Base-by-base conservation (phyloP, 2,888 invertebrate species). In the Ypsolopha sequella region DNA sequence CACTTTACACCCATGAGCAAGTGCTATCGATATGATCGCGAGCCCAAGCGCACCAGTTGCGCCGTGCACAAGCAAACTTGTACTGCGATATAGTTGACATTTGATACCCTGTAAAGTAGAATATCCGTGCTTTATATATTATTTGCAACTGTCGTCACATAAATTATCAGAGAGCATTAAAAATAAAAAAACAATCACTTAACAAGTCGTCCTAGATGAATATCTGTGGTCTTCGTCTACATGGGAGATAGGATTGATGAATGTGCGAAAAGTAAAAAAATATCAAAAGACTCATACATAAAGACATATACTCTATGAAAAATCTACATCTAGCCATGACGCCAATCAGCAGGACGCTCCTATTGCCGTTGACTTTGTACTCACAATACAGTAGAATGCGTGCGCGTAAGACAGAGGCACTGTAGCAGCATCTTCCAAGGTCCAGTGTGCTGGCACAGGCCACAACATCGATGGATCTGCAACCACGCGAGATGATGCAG, bases 331-430 rank as follows among this genome's bases (percentile, higher is more conserved):
- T 4, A 24, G 24, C 24, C 24, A 3, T 2, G 24, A 24, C 24
- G 24, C 4, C 4, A 24, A 24, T 24, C 24, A 4, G 24, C 2
- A 2, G 24, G 24, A 24, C 24, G 24, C 24, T 24, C 24, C 4
- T 24, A 24, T 24, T 24, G 4, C 24, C 24, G 4, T 24, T 4
- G 24, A 24, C 2, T 24, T 24, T 24, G n/a, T 24, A 24, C 66
- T 66, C 54, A 78, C 76, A 24, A 76, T 59, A 43, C 70, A 68
- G 54, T 76, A 76, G 50, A 70, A 85, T 0, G 88, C 88, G 0
- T 90, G 87, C 10, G 76, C 78, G 61, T 93, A 95, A 0, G 93
- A 92, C 43, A 93, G 89, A 0, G 95, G 94, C 0, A 94, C 89
- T 0, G 93, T 92, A 9, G 92, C 92, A 6, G 92, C 94, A 54